Evolutionary conservation across 2,113 vertebrate species (phyloP).

Genomic region (Struthidea cinerea): DNA sequence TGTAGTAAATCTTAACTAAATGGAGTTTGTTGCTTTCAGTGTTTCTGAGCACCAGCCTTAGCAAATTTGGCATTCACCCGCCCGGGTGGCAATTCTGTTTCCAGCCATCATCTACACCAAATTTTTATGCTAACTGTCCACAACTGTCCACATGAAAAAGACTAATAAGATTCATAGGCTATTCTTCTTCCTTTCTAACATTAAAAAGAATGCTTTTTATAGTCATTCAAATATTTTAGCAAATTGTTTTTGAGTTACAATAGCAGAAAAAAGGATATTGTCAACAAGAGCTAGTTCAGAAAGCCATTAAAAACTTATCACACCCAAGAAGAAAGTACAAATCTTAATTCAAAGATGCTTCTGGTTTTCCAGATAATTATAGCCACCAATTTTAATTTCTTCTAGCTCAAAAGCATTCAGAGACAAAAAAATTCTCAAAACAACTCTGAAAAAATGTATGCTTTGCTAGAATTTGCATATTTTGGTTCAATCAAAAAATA

Average conservation of each 20-base stretch:
- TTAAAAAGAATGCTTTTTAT: fast-evolving
- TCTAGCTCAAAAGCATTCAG: background rate
- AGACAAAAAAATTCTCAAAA: background rate
- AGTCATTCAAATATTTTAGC: background rate
- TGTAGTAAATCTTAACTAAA: background rate
- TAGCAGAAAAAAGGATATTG: background rate
- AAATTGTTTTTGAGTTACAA: background rate
- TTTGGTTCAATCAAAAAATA: background rate
- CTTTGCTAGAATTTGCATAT: background rate
- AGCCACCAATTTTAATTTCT: background rate
- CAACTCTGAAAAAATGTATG: background rate
- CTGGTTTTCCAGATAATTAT: background rate
- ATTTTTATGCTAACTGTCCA: background rate
- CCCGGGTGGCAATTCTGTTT: background rate
- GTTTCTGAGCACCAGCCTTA: background rate
- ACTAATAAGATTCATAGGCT: background rate
- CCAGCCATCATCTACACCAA: background rate
- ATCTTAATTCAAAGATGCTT: background rate
- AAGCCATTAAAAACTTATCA: background rate
- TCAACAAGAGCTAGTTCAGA: background rate
- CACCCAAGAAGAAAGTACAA: background rate
- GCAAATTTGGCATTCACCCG: background rate
- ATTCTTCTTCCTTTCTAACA: background rate
- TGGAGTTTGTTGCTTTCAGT: background rate
- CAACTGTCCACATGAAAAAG: background rate